Base-by-base conservation (phyloP, 1,140 invertebrate species). In the Popillia japonica region DNA sequence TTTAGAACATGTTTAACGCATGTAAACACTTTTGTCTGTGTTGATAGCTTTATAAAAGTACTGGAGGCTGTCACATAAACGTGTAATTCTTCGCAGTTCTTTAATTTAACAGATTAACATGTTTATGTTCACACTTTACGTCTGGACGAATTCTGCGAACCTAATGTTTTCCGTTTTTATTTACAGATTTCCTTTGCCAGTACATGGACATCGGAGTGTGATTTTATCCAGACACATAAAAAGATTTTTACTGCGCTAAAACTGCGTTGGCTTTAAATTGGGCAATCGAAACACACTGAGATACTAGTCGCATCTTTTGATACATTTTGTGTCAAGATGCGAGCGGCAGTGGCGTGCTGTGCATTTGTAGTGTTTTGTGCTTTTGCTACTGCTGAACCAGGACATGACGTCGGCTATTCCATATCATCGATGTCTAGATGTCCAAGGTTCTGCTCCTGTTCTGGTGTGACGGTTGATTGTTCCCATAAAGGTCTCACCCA, bases 401-500 rank as follows among this genome's bases (percentile, higher is more conserved):
- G 76, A 40, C 72, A 41, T 34, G 75, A 76, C 44, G 72, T 78
- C 64, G 73, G 77, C 78, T 72, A 42, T 75, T 64, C 72, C 64
- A 68, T 14, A 59, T 73, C 42, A n/a, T 76, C 17, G 44, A 11
- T 68, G 61, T 22, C 68, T 64, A 87, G 87, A 48, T 97, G 96
- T 87, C 95, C 96, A 6, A 92, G 91, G 88, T 91, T 92, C 17
- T 96, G 95, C 87, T 89, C 91, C 81, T 97, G 96, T 86, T 90
- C 90, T 77, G 92, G 92, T 76, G 89, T 92, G 73, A 92, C 92
- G 68, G 92, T 96, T 34, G 94, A 96, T 85, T 97, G 96, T 86
- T 93, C 94, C 55, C 92, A 94, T 84, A 90, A 94, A 23, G 93
- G 91, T 68, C 89, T 97, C 44, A 91, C 92, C n/a, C 91, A 93